Evolutionary conservation across 2,113 vertebrate species (phyloP).

Genomic region (Tichodroma muraria): DNA sequence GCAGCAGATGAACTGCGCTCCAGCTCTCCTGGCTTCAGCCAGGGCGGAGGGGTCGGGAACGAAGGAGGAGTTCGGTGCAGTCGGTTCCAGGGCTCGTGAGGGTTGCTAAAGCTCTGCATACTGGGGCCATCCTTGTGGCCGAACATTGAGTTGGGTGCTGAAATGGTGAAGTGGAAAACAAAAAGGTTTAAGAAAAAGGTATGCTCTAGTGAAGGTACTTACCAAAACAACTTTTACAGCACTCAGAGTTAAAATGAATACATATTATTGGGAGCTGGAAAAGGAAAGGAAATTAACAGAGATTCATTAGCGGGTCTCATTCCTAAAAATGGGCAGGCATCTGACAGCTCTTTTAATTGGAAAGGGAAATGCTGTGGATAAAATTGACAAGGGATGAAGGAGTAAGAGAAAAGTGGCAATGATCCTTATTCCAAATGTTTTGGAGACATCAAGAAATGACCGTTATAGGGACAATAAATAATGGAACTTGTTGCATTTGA

Average conservation of each 20-base stretch:
- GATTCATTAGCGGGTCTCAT: slow-evolving; percentile 71
- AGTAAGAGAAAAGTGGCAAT: slow-evolving; percentile 21
- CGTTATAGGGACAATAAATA: neutral
- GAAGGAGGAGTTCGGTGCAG: slow-evolving; percentile 96
- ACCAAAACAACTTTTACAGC: slow-evolving; percentile 78
- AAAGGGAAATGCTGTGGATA: slow-evolving; percentile 54
- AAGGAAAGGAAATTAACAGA: slow-evolving; percentile 80
- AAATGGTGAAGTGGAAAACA: slow-evolving; percentile 82
- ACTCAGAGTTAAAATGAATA: slow-evolving; percentile 84
- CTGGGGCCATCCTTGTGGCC: slow-evolving; percentile 94
- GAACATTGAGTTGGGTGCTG: slow-evolving; percentile 93
- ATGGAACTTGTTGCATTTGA: neutral
- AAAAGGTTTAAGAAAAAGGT: slow-evolving; percentile 76
- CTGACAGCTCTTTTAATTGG: slow-evolving; percentile 58
- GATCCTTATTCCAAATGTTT: slow-evolving; percentile 9
- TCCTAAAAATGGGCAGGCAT: slow-evolving; percentile 53
- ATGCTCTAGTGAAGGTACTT: slow-evolving; percentile 75
- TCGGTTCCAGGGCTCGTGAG: slow-evolving; percentile 97
- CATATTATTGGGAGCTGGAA: slow-evolving; percentile 83
- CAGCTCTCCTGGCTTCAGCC: slow-evolving; percentile 93
- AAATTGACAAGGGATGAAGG: slow-evolving; percentile 32
- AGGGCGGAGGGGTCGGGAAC: slow-evolving; percentile 96
- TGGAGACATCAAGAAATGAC: neutral
- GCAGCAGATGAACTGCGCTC: slow-evolving; percentile 90
- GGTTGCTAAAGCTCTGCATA: slow-evolving; percentile 86